Percentiles rank a stretch among this genome's conserved stretches.
These are phyloP conservation scores for Acleris emargana DNA, from an alignment of 2,888 invertebrate genomes.

Conservation along the genomic window DNA sequence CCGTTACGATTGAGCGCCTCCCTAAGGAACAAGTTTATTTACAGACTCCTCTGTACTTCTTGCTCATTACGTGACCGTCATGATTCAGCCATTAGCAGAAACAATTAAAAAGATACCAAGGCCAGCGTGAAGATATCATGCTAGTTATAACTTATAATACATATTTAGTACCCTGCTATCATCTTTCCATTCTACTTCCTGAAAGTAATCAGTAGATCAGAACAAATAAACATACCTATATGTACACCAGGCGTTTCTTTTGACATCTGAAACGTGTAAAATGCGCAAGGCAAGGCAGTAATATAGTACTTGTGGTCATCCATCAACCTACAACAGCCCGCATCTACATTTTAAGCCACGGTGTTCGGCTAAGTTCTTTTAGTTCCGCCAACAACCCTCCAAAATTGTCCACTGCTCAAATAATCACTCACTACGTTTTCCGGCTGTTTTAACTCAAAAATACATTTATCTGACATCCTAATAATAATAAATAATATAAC, in stretches of 20 bases:
- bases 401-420: not conserved
- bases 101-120: conserved; percentile 17
- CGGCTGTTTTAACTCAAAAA: not conserved
- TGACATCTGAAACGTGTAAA: not conserved
- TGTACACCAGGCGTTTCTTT: not conserved
- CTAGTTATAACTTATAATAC: conserved; percentile 2
- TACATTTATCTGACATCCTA: conserved; percentile 3
- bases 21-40: conserved; percentile 4
- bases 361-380: too few species aligned
- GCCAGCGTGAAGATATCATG: conserved; percentile 10
- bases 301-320: too few species aligned
- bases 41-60: not conserved
- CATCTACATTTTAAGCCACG: too few species aligned
- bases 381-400: too few species aligned
- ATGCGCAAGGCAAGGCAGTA: too few species aligned
- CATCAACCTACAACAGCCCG: too few species aligned
- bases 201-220: conserved; percentile 17
- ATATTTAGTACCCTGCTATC: conserved; percentile 13
- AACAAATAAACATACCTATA: conserved; percentile 10
- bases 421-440: not conserved
- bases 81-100: conserved; percentile 19
- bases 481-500: not conserved
- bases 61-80: conserved; percentile 8
- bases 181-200: conserved; percentile 18
- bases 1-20: conserved; percentile 4